These are phyloP conservation scores for Zaprionus bogoriensis DNA, from an alignment of 2,888 invertebrate genomes.

Conservation along the genomic window DNA sequence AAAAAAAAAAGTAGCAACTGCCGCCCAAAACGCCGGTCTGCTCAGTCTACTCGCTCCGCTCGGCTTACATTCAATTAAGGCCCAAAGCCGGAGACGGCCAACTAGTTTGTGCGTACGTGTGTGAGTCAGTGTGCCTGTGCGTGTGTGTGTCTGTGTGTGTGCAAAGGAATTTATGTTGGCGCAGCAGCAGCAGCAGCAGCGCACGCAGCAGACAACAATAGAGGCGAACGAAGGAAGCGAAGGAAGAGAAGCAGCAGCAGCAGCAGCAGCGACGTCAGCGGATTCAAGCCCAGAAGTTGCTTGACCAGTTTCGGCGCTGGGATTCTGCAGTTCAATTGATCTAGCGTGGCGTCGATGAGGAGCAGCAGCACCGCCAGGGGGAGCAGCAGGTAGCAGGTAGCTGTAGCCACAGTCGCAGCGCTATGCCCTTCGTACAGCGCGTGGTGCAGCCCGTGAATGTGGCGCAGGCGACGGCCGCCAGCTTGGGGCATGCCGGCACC, in stretches of 20 bases:
- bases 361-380: conserved; percentile 10
- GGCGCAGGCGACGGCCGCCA: conserved; percentile 84
- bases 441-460: conserved; percentile 91
- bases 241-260: conserved; percentile 12
- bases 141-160: conserved; percentile 37
- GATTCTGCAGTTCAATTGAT: conserved; percentile 9
- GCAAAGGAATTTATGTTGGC: conserved; percentile 60
- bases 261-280: conserved; percentile 34
- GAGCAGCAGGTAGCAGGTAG: conserved; percentile 33
- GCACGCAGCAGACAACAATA: conserved; percentile 67
- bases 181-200: conserved; percentile 28
- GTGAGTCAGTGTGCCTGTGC: too few species aligned
- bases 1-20: conserved; percentile 17
- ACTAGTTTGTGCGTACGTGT: conserved; percentile 53
- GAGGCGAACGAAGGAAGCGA: conserved; percentile 25
- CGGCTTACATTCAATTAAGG: conserved; percentile 59
- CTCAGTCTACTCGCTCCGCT: neutral
- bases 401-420: conserved; percentile 13
- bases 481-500: conserved; percentile 55
- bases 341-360: conserved; percentile 23
- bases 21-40: conserved; percentile 56
- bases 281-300: conserved; percentile 75
- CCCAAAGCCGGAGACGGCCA: conserved; percentile 29
- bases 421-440: conserved; percentile 94
- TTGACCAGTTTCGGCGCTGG: conserved; percentile 65